A percentile compares a stretch with the other conserved stretches of the same genome.
Evolutionary conservation across 2,797 vertebrate genomes (phyloP).

Genomic region (Ptychobarbus kaznakovi): DNA sequence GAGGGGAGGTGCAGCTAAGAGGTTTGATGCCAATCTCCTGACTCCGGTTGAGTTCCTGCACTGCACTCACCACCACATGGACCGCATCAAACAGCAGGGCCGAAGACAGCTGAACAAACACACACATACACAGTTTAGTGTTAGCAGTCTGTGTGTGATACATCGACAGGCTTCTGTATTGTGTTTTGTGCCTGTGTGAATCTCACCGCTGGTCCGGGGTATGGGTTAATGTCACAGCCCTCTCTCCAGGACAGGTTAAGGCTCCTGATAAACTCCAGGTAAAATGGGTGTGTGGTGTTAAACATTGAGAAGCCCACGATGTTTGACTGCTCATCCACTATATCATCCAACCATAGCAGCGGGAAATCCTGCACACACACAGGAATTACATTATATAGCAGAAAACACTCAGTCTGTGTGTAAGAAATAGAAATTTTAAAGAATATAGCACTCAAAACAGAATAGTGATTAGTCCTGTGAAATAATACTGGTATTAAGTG

Average conservation of each 20-base stretch:
- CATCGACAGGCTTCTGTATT: not conserved
- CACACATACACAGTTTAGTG: slow-evolving; percentile 38
- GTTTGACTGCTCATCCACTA: slow-evolving; percentile 89
- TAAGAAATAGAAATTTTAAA: not conserved
- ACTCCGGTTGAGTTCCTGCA: slow-evolving; percentile 92
- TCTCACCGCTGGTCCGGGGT: slow-evolving; percentile 56
- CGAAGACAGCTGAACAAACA: slow-evolving; percentile 82
- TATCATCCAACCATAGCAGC: slow-evolving; percentile 85
- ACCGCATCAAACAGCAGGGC: slow-evolving; percentile 94
- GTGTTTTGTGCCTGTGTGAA: slow-evolving; percentile 5
- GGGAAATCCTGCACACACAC: slow-evolving; percentile 84
- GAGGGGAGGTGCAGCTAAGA: slow-evolving; percentile 88
- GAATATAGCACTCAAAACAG: not conserved
- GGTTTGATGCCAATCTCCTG: slow-evolving; percentile 93
- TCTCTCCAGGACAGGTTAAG: slow-evolving; percentile 95
- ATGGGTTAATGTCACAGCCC: slow-evolving; percentile 84
- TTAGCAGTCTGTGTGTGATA: slow-evolving; percentile 25
- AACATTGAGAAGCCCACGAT: slow-evolving; percentile 95
- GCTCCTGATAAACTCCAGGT: slow-evolving; percentile 82
- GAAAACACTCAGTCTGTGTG: not conserved
- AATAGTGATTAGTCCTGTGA: not conserved
- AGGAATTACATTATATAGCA: not conserved
- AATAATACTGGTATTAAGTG: not conserved
- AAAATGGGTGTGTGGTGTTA: slow-evolving; percentile 83
- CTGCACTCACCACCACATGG: slow-evolving; percentile 92